Conservation (phyloP, 2,797 vertebrate species). For the Nasua narica region DNA sequence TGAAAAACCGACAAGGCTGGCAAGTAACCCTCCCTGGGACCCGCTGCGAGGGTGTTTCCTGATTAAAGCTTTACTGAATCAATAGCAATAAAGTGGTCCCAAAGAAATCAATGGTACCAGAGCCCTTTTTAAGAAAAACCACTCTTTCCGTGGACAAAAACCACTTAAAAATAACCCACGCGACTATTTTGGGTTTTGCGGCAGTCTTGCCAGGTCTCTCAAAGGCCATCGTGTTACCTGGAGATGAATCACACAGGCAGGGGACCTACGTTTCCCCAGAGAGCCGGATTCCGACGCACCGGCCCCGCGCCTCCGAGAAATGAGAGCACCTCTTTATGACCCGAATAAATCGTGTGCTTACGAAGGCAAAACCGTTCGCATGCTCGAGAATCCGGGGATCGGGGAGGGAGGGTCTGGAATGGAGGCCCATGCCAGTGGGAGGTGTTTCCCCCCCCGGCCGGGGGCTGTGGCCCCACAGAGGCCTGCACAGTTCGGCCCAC, state of each 20-base stretch:
- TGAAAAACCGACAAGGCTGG: fast-evolving
- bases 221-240: neutral
- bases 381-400: slow-evolving; percentile 48
- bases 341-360: slow-evolving; percentile 58
- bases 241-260: fast-evolving
- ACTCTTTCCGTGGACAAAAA: neutral
- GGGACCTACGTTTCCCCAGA: neutral
- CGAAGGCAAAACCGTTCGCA: slow-evolving; percentile 54
- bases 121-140: neutral
- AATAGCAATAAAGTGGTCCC: fast-evolving
- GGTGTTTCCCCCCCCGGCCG: neutral
- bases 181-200: fast-evolving
- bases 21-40: fast-evolving
- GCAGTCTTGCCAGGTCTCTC: neutral
- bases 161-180: neutral
- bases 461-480: neutral
- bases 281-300: neutral
- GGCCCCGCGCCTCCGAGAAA: neutral
- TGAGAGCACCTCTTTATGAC: slow-evolving; percentile 66
- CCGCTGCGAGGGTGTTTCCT: fast-evolving
- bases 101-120: fast-evolving
- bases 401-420: slow-evolving; percentile 11
- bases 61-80: neutral
- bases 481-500: neutral
- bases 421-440: slow-evolving; percentile 58